Percentiles rank a stretch among this genome's conserved stretches.
phyloP scores from a whole-genome alignment of 2,888 invertebrate species.

The Epinotia demarniana region DNA sequence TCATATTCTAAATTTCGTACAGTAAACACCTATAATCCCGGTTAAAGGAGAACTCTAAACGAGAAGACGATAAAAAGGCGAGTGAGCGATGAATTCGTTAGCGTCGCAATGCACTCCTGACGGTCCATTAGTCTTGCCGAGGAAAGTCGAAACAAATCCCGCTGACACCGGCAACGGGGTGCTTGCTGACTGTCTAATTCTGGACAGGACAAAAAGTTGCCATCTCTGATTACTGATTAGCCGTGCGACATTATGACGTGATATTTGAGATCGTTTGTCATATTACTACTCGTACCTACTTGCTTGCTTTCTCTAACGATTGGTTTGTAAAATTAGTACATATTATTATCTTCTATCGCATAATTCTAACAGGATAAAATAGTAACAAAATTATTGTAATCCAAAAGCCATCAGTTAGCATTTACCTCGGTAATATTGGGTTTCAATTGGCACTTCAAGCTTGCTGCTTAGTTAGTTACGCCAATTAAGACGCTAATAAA shows the following conservation, averaged over 20 bases:
- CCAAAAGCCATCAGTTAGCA: neutral
- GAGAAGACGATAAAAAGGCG: constrained; percentile 54
- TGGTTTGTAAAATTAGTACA: neutral
- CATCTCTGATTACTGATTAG: constrained; percentile 16
- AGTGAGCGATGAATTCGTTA: constrained; percentile 64
- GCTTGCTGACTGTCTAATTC: constrained; percentile 19
- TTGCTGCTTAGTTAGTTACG: constrained; percentile 26
- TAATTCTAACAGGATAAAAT: neutral
- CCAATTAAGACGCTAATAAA: constrained; percentile 28
- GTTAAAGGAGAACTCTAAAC: constrained; percentile 41
- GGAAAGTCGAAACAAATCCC: constrained; percentile 53
- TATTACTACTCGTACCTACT: neutral
- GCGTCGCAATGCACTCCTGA: constrained; percentile 56
- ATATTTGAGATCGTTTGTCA: neutral
- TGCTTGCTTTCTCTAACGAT: neutral
- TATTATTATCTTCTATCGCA: neutral
- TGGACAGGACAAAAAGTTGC: constrained; percentile 20
- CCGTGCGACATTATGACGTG: neutral
- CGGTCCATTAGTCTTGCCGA: constrained; percentile 67
- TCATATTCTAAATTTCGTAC: neutral
- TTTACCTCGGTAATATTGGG: constrained; percentile 18
- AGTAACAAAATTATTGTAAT: neutral
- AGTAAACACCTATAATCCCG: constrained; percentile 2
- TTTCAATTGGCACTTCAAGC: constrained; percentile 23
- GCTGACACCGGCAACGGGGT: constrained; percentile 20